phyloP scores from a whole-genome alignment of 1,140 invertebrate species.

The Leptoteleia sp. region DNA sequence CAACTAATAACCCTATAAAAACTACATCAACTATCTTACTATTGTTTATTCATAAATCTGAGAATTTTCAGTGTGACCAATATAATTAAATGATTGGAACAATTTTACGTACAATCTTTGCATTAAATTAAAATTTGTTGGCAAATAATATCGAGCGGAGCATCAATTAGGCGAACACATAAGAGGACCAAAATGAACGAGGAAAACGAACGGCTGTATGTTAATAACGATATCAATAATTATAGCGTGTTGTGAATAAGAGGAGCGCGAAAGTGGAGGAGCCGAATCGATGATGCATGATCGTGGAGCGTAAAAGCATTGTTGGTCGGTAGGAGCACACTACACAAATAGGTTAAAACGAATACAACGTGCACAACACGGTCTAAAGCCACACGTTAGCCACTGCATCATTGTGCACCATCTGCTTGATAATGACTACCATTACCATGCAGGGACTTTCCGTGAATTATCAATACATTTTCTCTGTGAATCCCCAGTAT shows the following conservation, averaged over 20 bases:
- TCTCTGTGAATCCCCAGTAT: constrained; percentile 65
- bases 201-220: constrained; percentile 58
- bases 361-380: constrained; percentile 74
- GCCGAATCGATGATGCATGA: constrained; percentile 62
- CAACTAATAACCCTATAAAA: no score
- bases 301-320: constrained; percentile 61
- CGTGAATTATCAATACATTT: constrained; percentile 79
- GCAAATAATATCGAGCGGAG: constrained; percentile 9
- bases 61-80: no score
- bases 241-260: constrained; percentile 58
- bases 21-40: no score
- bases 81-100: no score
- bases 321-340: constrained; percentile 46
- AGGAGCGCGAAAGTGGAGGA: constrained; percentile 57
- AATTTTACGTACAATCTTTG: no score
- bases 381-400: constrained; percentile 71
- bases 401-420: constrained; percentile 81
- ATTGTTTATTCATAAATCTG: no score
- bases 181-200: constrained; percentile 53
- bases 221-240: constrained; percentile 64
- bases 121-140: neutral
- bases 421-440: constrained; percentile 80
- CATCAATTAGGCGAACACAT: constrained; percentile 42
- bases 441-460: constrained; percentile 79
- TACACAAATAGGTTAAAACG: constrained; percentile 70